Base-by-base conservation (phyloP, 2,113 vertebrate genomes). In the Campylomormyrus tamandua region DNA sequence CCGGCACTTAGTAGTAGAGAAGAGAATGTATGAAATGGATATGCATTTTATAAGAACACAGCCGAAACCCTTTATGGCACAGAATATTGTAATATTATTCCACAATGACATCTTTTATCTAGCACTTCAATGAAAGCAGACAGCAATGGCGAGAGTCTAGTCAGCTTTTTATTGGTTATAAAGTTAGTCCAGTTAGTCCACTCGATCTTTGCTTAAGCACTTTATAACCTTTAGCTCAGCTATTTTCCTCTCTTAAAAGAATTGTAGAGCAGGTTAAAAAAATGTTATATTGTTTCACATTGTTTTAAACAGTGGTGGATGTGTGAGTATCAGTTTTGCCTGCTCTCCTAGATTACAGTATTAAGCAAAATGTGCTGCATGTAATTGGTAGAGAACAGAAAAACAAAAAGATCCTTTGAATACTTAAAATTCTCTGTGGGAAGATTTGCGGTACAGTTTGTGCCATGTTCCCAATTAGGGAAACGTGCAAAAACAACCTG, bases 391-490 rank as follows among this genome's bases (percentile, higher is more conserved):
- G 31, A 87, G 17, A 27, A 87, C 4, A 27, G 50, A 48, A 87
- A 53, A 53, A 53, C 27, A 53, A 87, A 86, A 50, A 5, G 24
- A 21, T 13, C 53, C 56, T 15, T 24, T 3, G 39, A 45, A 86
- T 66, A 89, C 89, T 93, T 92, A 53, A 2, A 0, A 87, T 31
- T 83, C 46, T 48, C 31, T 5, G 19, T 27, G 48, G 39, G 86
- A 84, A 90, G 93, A 90, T 90, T 45, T 92, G 90, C 1, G 35
- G 80, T 49, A 87, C 80, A 91, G 93, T 92, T 93, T 19, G 90
- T 90, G 10, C 90, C 93, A 92, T 93, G 93, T 93, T 93, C 90
- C 90, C 91, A 92, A 92, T 93, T 91, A 77, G 80, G 89, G 85
- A 89, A 66, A 56, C 49, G 50, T 88, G 62, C 88, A 88, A 93